These are phyloP conservation scores for Scolopax mira DNA, from an alignment of 2,113 vertebrate species.

Conservation along the genomic window DNA sequence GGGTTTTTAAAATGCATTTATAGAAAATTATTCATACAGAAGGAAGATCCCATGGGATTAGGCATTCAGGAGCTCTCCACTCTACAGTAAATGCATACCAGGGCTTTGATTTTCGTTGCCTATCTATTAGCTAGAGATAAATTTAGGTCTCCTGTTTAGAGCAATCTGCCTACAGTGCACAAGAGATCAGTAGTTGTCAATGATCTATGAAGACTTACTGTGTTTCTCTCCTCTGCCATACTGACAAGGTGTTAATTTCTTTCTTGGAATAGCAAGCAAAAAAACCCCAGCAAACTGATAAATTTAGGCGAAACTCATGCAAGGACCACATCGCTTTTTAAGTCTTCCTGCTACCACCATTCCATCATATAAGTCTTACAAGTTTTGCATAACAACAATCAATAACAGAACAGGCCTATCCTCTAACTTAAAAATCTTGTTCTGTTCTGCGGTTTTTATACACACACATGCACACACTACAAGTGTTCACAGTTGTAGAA, in stretches of 20 bases:
- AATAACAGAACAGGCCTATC: not conserved
- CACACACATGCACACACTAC: not conserved
- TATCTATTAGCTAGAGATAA: conserved; percentile 39
- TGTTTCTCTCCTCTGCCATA: conserved; percentile 26
- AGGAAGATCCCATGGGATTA: not conserved
- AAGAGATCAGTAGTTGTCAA: conserved; percentile 54
- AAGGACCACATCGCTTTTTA: conserved; percentile 24
- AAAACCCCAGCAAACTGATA: not conserved
- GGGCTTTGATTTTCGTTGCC: not conserved
- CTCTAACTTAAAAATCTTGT: not conserved
- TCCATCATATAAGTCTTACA: not conserved
- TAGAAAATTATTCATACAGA: not conserved
- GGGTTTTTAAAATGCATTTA: not conserved
- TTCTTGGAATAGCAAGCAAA: conserved; percentile 29
- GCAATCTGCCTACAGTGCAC: conserved; percentile 34
- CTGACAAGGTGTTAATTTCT: conserved; percentile 58
- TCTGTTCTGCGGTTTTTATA: not conserved
- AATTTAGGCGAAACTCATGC: not conserved
- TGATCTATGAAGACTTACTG: conserved; percentile 55
- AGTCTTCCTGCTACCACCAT: conserved; percentile 6
- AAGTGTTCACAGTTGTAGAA: conserved; percentile 27
- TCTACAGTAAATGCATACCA: not conserved
- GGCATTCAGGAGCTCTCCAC: not conserved
- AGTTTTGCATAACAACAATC: conserved; percentile 42
- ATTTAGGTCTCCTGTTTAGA: conserved; percentile 51